Evolutionary conservation across 2,888 invertebrate species (phyloP).

Genomic region (Acanthococcus lagerstroemiae): DNA sequence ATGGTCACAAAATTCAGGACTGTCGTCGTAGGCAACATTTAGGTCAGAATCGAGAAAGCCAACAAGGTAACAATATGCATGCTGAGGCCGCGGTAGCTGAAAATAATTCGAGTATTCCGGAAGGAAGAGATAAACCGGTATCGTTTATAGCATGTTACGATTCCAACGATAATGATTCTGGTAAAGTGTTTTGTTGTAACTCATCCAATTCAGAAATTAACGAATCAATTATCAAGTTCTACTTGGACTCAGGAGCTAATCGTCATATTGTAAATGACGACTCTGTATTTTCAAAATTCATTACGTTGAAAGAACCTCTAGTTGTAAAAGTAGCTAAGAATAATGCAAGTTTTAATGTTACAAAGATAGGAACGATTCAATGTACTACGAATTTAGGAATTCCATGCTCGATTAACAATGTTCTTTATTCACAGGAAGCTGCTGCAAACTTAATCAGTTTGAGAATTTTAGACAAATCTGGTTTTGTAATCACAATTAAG

Average conservation of each 20-base stretch:
- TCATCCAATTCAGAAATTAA: not conserved
- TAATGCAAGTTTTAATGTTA: not conserved
- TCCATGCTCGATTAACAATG: not conserved
- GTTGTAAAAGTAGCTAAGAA: not conserved
- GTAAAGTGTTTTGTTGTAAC: not conserved
- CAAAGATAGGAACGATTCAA: not conserved
- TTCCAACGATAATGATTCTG: not conserved
- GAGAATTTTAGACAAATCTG: not conserved
- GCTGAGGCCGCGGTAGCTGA: not conserved
- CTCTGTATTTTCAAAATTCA: slow-evolving; percentile 2
- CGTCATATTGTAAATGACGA: slow-evolving; percentile 2
- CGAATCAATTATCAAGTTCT: not conserved
- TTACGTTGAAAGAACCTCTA: not conserved
- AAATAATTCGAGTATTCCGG: not conserved
- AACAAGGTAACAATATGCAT: not conserved
- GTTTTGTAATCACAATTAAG: not conserved
- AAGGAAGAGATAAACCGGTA: not conserved
- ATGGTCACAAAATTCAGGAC: not conserved
- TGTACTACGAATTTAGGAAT: slow-evolving; percentile 1
- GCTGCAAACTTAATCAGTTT: not conserved
- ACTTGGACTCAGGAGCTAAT: not conserved
- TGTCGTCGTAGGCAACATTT: not conserved
- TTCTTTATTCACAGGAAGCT: not conserved
- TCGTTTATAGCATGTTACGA: not conserved
- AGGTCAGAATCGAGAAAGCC: no score